Conservation (phyloP, 2,113 vertebrate genomes). For the Ailurus styani region DNA sequence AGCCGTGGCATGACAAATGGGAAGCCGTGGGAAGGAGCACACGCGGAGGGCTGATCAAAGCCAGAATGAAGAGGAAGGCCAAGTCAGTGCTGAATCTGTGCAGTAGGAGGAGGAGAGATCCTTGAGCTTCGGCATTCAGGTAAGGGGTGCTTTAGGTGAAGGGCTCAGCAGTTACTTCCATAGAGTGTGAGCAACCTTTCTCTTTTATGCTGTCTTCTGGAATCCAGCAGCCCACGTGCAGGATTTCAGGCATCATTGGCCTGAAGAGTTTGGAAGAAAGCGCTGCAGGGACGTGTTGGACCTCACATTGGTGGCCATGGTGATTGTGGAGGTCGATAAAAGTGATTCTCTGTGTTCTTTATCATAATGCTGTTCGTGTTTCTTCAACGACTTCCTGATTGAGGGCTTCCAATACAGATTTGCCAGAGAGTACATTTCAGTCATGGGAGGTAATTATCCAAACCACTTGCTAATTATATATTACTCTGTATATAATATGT, state of each 20-base stretch:
- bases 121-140: rapidly evolving
- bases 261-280: background rate
- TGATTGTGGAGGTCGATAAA: background rate
- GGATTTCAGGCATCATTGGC: rapidly evolving
- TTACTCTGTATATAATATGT: background rate
- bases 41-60: background rate
- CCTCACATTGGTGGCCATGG: rapidly evolving
- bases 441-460: background rate
- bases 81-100: rapidly evolving
- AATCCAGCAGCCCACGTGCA: background rate
- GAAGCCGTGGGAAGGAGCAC: too few species aligned
- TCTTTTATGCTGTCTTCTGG: background rate
- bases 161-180: background rate
- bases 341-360: background rate
- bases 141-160: background rate
- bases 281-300: too few species aligned
- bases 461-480: background rate
- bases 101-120: rapidly evolving
- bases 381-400: background rate
- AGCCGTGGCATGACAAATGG: rapidly evolving
- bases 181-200: rapidly evolving
- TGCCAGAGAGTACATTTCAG: background rate
- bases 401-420: background rate
- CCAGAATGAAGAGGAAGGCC: background rate
- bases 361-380: rapidly evolving